Percentiles rank a stretch among this genome's conserved stretches.
Conservation (phyloP, 2,888 invertebrate genomes). For the Ichneumoninae sp. region DNA sequence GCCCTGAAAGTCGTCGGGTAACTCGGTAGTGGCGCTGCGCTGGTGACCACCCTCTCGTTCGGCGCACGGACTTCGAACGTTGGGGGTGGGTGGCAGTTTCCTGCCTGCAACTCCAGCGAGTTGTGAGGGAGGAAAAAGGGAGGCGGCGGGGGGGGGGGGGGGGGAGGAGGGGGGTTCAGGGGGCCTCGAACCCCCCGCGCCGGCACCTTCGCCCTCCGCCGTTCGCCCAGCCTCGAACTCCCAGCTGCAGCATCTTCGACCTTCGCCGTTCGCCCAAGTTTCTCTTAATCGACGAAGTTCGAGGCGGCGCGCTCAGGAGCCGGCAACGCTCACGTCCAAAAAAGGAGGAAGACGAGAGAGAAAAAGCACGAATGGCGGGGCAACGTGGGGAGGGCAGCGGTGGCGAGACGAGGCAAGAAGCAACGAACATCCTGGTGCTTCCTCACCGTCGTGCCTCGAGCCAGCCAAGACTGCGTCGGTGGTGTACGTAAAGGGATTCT, state of each 20-base stretch:
- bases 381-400: slow-evolving; percentile 5
- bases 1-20: slow-evolving; percentile 44
- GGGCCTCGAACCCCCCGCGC: slow-evolving; percentile 33
- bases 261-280: slow-evolving; percentile 56
- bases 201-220: slow-evolving; percentile 55
- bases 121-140: slow-evolving; percentile 5
- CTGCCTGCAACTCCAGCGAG: slow-evolving; percentile 35
- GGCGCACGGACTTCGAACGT: slow-evolving; percentile 31
- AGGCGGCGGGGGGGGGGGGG: background rate
- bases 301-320: slow-evolving; percentile 13
- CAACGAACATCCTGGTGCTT: slow-evolving; percentile 32
- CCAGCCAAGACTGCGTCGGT: slow-evolving; percentile 34
- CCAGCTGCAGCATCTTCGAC: slow-evolving; percentile 50
- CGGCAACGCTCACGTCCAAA: slow-evolving; percentile 20
- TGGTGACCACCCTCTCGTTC: slow-evolving; percentile 13
- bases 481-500: slow-evolving; percentile 56
- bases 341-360: slow-evolving; percentile 47
- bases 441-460: slow-evolving; percentile 10
- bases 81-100: slow-evolving; percentile 47
- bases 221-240: slow-evolving; percentile 47
- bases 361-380: slow-evolving; percentile 13
- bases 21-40: slow-evolving; percentile 26
- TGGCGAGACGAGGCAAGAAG: slow-evolving; percentile 19
- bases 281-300: slow-evolving; percentile 73
- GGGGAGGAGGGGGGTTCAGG: background rate